Conservation (phyloP, 2,113 vertebrate genomes). For the Neolamprologus fasciatus region DNA sequence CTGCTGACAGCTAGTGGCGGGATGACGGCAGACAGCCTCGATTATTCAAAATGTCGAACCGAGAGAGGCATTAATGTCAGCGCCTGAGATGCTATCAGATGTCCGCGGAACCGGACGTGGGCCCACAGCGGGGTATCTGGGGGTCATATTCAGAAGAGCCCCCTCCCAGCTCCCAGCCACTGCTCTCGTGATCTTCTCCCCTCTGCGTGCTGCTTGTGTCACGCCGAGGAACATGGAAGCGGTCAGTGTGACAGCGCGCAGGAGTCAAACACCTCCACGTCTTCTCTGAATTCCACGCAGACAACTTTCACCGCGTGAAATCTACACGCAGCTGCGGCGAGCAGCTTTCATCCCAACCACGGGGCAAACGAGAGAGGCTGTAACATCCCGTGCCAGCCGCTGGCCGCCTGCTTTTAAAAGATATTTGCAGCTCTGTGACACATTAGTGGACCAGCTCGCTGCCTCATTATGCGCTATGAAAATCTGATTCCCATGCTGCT, state of each 20-base stretch:
- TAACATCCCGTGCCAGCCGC: background rate
- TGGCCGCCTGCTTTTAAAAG: background rate
- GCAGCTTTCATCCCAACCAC: background rate
- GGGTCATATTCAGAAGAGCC: conserved; percentile 43
- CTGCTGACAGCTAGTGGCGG: conserved; percentile 81
- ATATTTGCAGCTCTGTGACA: background rate
- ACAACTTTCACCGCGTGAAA: background rate
- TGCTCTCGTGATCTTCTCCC: background rate
- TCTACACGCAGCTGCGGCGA: background rate
- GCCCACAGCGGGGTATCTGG: conserved; percentile 41
- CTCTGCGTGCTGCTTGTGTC: conserved; percentile 29
- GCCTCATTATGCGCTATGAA: conserved; percentile 69
- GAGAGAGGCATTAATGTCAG: conserved; percentile 79
- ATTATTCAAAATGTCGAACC: conserved; percentile 88
- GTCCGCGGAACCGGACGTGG: conserved; percentile 65
- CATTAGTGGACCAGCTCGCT: conserved; percentile 32
- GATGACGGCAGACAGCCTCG: conserved; percentile 80
- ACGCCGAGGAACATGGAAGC: conserved; percentile 9
- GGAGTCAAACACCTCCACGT: conserved; percentile 21
- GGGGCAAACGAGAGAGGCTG: background rate
- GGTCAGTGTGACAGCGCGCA: conserved; percentile 39
- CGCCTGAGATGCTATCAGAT: conserved; percentile 82
- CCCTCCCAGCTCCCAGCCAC: background rate
- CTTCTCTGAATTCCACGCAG: background rate
- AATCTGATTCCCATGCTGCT: conserved; percentile 77